Conservation (phyloP, 2,888 invertebrate genomes). For the Iphiclides podalirius region DNA sequence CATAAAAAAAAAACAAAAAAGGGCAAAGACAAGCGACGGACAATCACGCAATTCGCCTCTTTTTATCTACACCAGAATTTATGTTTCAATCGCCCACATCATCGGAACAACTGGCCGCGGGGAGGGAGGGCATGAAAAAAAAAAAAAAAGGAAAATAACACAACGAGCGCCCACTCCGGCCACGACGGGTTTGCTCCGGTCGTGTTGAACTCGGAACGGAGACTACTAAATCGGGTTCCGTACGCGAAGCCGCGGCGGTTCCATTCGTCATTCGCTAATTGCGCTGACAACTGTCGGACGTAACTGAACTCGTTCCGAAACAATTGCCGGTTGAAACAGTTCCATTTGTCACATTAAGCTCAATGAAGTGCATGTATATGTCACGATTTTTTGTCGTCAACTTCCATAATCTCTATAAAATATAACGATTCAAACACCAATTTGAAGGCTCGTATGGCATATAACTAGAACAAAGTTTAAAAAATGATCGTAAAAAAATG, state of each 20-base stretch:
- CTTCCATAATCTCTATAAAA: too few species aligned
- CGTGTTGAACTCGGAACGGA: too few species aligned
- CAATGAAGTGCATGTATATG: too few species aligned
- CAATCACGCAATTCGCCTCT: not conserved
- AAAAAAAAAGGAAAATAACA: not conserved
- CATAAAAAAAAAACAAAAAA: not conserved
- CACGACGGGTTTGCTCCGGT: slow-evolving; percentile 3
- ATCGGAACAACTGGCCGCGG: not conserved
- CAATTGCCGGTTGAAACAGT: not conserved
- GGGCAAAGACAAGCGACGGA: slow-evolving; percentile 1
- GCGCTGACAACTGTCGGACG: too few species aligned
- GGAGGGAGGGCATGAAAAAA: not conserved
- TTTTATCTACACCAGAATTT: not conserved
- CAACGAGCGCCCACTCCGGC: slow-evolving; percentile 1
- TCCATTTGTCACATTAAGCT: not conserved
- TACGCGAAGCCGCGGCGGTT: too few species aligned
- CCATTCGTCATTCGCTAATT: not conserved
- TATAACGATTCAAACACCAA: too few species aligned
- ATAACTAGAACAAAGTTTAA: too few species aligned
- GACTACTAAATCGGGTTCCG: too few species aligned
- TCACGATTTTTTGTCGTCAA: too few species aligned
- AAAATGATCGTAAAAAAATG: too few species aligned
- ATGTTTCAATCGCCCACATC: slow-evolving; percentile 1
- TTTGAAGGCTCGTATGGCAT: too few species aligned
- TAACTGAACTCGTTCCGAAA: not conserved